Percentiles rank a stretch among this genome's conserved stretches.
These are phyloP conservation scores for Maniola hyperantus DNA, from an alignment of 2,888 invertebrate species.

Conservation along the genomic window DNA sequence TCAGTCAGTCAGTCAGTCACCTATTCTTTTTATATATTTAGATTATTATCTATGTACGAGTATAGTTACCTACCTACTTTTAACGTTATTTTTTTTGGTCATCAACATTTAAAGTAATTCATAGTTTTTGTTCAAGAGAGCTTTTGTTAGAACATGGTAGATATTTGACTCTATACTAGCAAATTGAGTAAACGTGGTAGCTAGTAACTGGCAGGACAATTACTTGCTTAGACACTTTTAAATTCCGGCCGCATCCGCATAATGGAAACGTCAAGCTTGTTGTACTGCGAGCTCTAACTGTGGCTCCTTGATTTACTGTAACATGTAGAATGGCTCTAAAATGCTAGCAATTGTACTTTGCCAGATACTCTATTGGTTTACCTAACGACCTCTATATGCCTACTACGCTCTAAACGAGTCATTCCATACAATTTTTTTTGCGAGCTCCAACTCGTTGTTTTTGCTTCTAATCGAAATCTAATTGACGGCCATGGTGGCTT, in stretches of 20 bases:
- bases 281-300: constrained; percentile 13
- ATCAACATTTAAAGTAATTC: too few relatives aligned
- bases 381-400: not conserved
- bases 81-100: too few relatives aligned
- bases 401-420: too few relatives aligned
- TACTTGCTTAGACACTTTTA: constrained; percentile 78
- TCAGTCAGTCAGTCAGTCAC: too few relatives aligned
- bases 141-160: not conserved
- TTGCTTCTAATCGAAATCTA: too few relatives aligned
- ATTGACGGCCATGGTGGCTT: too few relatives aligned
- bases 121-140: too few relatives aligned
- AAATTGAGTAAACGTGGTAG: constrained; percentile 33
- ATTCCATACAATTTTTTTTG: too few relatives aligned
- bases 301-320: constrained; percentile 34
- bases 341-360: constrained; percentile 23
- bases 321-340: constrained; percentile 26
- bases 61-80: too few relatives aligned
- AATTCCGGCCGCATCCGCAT: constrained; percentile 68
- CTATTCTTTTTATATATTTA: too few relatives aligned
- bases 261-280: constrained; percentile 64
- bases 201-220: constrained; percentile 77
- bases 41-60: too few relatives aligned
- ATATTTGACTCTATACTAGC: not conserved
- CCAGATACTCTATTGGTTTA: not conserved
- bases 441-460: too few relatives aligned